Conservation (phyloP, 2,113 vertebrate species). For the Hippotragus niger region DNA sequence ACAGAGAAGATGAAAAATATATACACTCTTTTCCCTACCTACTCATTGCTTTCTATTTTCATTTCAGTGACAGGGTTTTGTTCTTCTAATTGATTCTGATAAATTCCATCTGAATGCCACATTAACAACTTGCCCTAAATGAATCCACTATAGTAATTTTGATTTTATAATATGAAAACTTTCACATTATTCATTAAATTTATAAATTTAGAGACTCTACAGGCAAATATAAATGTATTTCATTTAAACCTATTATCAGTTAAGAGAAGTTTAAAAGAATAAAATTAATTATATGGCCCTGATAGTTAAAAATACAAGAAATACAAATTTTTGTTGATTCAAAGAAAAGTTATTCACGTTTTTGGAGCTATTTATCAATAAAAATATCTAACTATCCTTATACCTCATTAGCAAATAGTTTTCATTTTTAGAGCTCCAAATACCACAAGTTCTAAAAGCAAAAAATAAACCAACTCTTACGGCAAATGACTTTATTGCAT, state of each 20-base stretch:
- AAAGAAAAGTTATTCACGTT: conserved; percentile 2
- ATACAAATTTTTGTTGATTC: neutral
- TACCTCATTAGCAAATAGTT: neutral
- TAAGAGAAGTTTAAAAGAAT: conserved; percentile 2
- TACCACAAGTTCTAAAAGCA: neutral
- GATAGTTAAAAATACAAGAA: conserved; percentile 26
- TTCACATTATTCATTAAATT: conserved; percentile 4
- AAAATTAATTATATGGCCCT: neutral
- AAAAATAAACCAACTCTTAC: neutral
- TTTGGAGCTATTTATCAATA: neutral
- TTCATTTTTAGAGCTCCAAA: conserved; percentile 47
- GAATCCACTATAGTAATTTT: neutral
- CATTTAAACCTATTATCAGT: conserved; percentile 25
- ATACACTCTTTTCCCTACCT: neutral
- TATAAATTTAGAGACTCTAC: neutral
- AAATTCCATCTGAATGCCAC: neutral
- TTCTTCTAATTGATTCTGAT: conserved; percentile 31
- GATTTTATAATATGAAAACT: conserved; percentile 21
- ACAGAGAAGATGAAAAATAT: neutral
- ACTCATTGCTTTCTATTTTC: conserved; percentile 18
- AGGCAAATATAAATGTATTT: conserved; percentile 6
- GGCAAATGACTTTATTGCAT: conserved; percentile 29
- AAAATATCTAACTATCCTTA: conserved; percentile 21
- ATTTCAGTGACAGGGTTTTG: conserved; percentile 19
- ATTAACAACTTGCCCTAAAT: neutral